Percentiles rank a stretch among this genome's conserved stretches.
Conservation (phyloP, 2,797 vertebrate species). For the Huso huso region DNA sequence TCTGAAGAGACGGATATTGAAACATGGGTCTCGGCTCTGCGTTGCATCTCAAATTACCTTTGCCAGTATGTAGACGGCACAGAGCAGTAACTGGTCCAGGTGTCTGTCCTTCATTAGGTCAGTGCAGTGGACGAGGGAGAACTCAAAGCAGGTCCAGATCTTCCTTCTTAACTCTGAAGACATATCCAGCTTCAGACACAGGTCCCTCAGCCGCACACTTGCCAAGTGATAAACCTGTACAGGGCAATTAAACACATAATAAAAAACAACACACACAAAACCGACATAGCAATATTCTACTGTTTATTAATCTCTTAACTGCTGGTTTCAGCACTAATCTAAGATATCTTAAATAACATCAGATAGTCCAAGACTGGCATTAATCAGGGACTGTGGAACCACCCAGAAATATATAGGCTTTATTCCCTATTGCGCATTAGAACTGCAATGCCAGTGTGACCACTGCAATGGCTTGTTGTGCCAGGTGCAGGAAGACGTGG, state of each 20-base stretch:
- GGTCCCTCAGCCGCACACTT: conserved; percentile 84
- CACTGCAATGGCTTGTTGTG: too few species aligned
- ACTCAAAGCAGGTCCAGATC: conserved; percentile 94
- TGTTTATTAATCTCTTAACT: not conserved
- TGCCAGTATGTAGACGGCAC: conserved; percentile 87
- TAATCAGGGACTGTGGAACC: too few species aligned
- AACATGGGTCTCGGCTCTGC: too few species aligned
- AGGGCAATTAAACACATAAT: not conserved
- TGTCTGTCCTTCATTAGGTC: conserved; percentile 86
- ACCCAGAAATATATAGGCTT: too few species aligned
- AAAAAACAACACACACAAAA: conserved; percentile 35
- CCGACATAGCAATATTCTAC: not conserved
- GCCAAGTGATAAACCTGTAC: conserved; percentile 88
- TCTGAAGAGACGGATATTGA: not conserved
- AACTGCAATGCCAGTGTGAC: too few species aligned
- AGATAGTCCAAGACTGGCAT: too few species aligned
- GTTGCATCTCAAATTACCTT: conserved; percentile 53
- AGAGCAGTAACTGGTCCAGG: conserved; percentile 91
- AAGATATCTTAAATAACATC: too few species aligned
- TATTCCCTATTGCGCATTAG: too few species aligned
- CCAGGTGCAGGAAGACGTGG: too few species aligned
- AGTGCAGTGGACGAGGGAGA: conserved; percentile 73
- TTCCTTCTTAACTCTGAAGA: conserved; percentile 80
- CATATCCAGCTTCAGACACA: conserved; percentile 84
- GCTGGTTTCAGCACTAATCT: not conserved